These are phyloP conservation scores for Seira sanloemensis DNA, from an alignment of 2,888 invertebrate genomes.

Conservation along the genomic window DNA sequence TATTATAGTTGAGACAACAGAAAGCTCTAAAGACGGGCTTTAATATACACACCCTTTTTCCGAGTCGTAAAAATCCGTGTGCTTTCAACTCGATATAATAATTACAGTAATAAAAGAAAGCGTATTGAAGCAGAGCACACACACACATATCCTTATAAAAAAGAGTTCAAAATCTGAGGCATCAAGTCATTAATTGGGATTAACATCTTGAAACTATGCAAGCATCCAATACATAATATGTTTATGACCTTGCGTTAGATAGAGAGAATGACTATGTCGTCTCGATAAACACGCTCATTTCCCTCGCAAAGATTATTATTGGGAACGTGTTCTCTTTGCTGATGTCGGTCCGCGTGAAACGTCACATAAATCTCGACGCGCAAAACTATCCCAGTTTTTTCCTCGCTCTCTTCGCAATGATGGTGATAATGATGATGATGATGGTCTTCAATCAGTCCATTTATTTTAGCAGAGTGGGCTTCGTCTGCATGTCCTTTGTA, in stretches of 20 bases:
- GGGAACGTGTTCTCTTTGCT: constrained; percentile 64
- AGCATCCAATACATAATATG: constrained; percentile 31
- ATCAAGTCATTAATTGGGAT: constrained; percentile 70
- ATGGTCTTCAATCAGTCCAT: constrained; percentile 52
- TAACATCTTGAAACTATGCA: constrained; percentile 67
- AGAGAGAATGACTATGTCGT: constrained; percentile 19
- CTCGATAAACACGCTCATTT: background rate
- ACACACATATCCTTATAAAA: too few species aligned
- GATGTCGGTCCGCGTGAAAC: constrained; percentile 37
- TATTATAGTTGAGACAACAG: background rate
- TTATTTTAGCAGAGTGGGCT: too few species aligned
- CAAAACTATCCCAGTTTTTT: too few species aligned
- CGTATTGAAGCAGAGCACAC: too few species aligned
- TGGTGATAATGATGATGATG: background rate
- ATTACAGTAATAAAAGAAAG: too few species aligned
- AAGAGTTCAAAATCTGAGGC: constrained; percentile 47
- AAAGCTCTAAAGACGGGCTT: too few species aligned
- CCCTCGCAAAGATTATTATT: constrained; percentile 16
- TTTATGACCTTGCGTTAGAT: constrained; percentile 68
- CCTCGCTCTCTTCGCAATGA: constrained; percentile 37
- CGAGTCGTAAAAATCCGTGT: background rate
- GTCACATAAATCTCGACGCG: constrained; percentile 53
- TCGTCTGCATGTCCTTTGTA: constrained; percentile 51
- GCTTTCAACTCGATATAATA: too few species aligned
- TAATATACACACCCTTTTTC: background rate